Conservation (phyloP, 2,113 vertebrate species). For the Eretmochelys imbricata region DNA sequence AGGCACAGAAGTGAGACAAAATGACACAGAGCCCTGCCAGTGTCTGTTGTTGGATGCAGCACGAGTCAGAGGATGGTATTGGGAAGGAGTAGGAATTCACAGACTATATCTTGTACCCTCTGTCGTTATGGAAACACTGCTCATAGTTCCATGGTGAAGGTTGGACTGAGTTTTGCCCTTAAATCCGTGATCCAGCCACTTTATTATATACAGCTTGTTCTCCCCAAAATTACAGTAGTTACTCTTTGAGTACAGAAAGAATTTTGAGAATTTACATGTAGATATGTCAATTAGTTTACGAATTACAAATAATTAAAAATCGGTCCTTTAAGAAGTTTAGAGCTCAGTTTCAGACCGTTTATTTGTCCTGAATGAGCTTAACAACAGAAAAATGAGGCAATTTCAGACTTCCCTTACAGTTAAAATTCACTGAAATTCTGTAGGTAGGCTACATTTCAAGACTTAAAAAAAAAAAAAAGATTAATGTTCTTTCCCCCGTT, state of each 20-base stretch:
- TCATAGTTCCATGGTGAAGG: not conserved
- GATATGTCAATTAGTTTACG: not conserved
- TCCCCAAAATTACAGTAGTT: not conserved
- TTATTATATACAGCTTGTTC: not conserved
- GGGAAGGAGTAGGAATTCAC: conserved; percentile 9
- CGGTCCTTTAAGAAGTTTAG: not conserved
- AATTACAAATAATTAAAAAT: not conserved
- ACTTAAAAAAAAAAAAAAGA: not conserved
- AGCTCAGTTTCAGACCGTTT: not conserved
- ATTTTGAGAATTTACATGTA: not conserved
- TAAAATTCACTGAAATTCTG: not conserved
- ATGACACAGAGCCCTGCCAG: not conserved
- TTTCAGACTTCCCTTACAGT: not conserved
- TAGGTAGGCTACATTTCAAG: not conserved
- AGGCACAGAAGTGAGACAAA: not conserved
- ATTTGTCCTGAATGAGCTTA: not conserved
- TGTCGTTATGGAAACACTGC: not conserved
- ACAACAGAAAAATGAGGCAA: not conserved
- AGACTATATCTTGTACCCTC: conserved; percentile 39
- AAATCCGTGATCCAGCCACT: not conserved
- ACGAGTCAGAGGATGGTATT: conserved; percentile 37
- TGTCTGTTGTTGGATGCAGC: not conserved
- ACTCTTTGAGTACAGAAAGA: not conserved
- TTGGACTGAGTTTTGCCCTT: not conserved
- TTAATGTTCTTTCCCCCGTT: not conserved